Base-by-base conservation (phyloP, 2,888 invertebrate species). In the Hypomecis punctinalis region DNA sequence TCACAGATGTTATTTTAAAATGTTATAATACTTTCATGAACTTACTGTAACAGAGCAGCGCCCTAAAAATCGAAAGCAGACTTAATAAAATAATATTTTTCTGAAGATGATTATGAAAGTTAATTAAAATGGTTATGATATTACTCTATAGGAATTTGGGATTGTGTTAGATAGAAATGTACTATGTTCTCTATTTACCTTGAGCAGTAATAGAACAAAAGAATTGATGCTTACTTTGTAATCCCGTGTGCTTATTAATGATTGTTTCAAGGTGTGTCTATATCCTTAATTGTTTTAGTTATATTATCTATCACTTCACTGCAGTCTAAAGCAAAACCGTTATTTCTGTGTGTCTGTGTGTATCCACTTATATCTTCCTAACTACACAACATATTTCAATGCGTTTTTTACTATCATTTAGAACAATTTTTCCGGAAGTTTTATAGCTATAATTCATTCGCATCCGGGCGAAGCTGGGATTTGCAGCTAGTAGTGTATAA, bases 81-180 rank as follows among this genome's bases (percentile, higher is more conserved):
- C 68, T 63, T 59, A 53, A 59, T 55, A 40, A 67, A 69, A 52
- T 47, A 66, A 71, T 69, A 70, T 71, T 69, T 69, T 70, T 68
- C 66, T 67, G 67, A 68, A 57, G 62, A 62, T 68, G 64, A 70
- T 65, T 68, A 69, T 47, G 63, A 61, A 70, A 68, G 55, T 68
- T 48, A 67, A 72, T 59, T 65, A 63, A 66, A 64, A 68, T 59
- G 63, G 51, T 68, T 61, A 68, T 69, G 70, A 69, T 72, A 70
- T 68, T 65, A 68, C 61, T 67, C 69, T 68, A 61, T 73, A 73
- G 71, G 59, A 69, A 65, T 65, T 65, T 63, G 68, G 70, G 68
- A 64, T 71, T 69, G 58, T 66, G 65, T 69, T 69, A 67, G 63
- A 66, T 66, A 65, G 23, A 61, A 23, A 57, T 61, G 56, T 61